These are phyloP conservation scores for Arvicanthis niloticus DNA, from an alignment of 2,113 vertebrate genomes.

Conservation along the genomic window DNA sequence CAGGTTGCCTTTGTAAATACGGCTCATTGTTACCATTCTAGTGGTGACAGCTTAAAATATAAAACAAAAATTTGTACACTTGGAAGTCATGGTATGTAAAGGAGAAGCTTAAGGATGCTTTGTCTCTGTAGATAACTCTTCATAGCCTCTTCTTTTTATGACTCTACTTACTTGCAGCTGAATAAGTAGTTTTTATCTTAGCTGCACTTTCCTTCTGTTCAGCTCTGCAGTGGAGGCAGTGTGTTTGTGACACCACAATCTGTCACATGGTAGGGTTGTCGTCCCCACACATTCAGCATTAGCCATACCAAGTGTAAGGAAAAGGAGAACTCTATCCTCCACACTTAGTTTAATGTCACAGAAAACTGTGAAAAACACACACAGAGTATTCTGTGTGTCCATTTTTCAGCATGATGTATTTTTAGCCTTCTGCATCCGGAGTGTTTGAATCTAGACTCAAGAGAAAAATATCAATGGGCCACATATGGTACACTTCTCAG, in stretches of 20 bases:
- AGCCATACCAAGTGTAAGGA: slow-evolving; percentile 63
- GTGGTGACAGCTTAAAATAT: not conserved
- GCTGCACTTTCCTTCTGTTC: slow-evolving; percentile 67
- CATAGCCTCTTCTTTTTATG: not conserved
- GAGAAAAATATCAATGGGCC: slow-evolving; percentile 59
- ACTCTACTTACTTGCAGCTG: not conserved
- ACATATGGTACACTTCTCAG: slow-evolving; percentile 44
- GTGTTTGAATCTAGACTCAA: slow-evolving; percentile 66
- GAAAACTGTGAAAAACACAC: slow-evolving; percentile 75
- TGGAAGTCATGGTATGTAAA: not conserved
- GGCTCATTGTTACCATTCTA: not conserved
- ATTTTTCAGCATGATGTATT: slow-evolving; percentile 71
- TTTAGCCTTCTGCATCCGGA: slow-evolving; percentile 68
- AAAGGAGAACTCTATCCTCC: slow-evolving; percentile 64
- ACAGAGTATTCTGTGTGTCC: slow-evolving; percentile 54
- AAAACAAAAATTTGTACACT: not conserved
- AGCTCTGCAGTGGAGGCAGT: not conserved
- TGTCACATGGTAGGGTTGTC: slow-evolving; percentile 54
- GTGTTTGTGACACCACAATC: slow-evolving; percentile 44
- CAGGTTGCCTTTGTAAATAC: not conserved
- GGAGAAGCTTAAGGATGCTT: not conserved
- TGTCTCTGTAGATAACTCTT: not conserved
- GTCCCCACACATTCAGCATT: slow-evolving; percentile 55
- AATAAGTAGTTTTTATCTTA: slow-evolving; percentile 20
- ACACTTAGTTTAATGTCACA: slow-evolving; percentile 71